A percentile compares a stretch with the other conserved stretches of the same genome.
These are phyloP conservation scores for Anarhynchus alexandrinus DNA, from an alignment of 2,113 vertebrate genomes.

Conservation along the genomic window DNA sequence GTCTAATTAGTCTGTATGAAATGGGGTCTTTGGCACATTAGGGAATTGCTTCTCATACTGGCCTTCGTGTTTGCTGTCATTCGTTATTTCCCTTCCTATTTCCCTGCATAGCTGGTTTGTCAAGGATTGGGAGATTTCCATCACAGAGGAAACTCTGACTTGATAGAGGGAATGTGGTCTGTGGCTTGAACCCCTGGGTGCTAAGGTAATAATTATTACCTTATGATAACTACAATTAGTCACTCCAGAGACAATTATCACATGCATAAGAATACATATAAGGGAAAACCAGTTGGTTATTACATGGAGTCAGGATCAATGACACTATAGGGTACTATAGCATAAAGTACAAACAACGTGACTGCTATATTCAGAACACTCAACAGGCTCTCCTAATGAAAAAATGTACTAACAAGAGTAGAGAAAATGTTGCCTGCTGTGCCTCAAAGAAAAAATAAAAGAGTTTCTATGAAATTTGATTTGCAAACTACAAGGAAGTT, in stretches of 20 bases:
- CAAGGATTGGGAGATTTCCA: neutral
- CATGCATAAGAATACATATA: accelerated
- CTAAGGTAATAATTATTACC: neutral
- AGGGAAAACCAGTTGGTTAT: neutral
- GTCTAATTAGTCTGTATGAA: neutral
- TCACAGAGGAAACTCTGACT: neutral
- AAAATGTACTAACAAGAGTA: neutral
- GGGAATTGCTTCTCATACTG: neutral
- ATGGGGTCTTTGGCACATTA: neutral
- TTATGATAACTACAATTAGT: neutral
- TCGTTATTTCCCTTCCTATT: neutral
- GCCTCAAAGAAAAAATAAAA: neutral
- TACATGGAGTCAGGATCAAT: neutral
- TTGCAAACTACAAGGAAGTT: neutral
- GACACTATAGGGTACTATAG: neutral
- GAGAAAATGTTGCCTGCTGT: neutral
- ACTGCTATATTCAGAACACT: neutral
- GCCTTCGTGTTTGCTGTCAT: accelerated
- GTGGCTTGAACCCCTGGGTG: neutral
- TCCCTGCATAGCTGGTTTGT: neutral
- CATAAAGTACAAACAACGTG: neutral
- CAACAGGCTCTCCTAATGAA: neutral
- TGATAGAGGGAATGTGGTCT: neutral
- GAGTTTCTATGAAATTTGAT: neutral
- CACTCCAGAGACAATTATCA: neutral